These are phyloP conservation scores for Argyresthia albistria DNA, from an alignment of 2,888 invertebrate genomes.

Conservation along the genomic window DNA sequence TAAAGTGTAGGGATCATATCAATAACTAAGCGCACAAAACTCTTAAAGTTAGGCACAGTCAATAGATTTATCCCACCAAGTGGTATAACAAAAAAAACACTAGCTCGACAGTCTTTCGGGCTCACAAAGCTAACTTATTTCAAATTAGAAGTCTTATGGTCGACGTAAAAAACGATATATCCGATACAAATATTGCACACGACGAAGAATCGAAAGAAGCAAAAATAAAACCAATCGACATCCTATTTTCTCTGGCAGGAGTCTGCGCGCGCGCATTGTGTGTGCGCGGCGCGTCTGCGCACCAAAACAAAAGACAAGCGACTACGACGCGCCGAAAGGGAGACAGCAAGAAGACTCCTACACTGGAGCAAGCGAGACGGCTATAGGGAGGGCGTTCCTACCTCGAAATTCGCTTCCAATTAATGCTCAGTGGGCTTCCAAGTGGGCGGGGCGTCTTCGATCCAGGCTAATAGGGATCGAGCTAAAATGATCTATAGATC, in stretches of 20 bases:
- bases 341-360: constrained; percentile 17
- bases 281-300: constrained; percentile 35
- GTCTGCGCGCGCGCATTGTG: constrained; percentile 52
- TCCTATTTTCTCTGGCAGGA: constrained; percentile 63
- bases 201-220: constrained; percentile 30
- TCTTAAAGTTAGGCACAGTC: too few relatives aligned
- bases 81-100: background rate
- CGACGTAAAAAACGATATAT: constrained; percentile 41
- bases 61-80: too few relatives aligned
- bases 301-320: constrained; percentile 46
- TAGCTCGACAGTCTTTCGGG: background rate
- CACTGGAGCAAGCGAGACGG: constrained; percentile 25
- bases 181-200: constrained; percentile 68
- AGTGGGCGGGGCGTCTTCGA: constrained; percentile 50
- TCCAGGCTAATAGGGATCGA: constrained; percentile 65
- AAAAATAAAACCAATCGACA: constrained; percentile 48
- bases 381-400: constrained; percentile 46
- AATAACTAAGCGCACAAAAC: too few relatives aligned
- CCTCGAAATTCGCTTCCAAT: constrained; percentile 59
- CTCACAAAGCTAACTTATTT: constrained; percentile 20
- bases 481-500: constrained; percentile 70
- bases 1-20: too few relatives aligned
- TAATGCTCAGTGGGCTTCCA: constrained; percentile 68
- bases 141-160: constrained; percentile 49
- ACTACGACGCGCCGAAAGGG: constrained; percentile 4